A percentile compares a stretch with the other conserved stretches of the same genome.
Evolutionary conservation across 2,888 invertebrate species (phyloP).

Genomic region (Conops quadrifasciatus): DNA sequence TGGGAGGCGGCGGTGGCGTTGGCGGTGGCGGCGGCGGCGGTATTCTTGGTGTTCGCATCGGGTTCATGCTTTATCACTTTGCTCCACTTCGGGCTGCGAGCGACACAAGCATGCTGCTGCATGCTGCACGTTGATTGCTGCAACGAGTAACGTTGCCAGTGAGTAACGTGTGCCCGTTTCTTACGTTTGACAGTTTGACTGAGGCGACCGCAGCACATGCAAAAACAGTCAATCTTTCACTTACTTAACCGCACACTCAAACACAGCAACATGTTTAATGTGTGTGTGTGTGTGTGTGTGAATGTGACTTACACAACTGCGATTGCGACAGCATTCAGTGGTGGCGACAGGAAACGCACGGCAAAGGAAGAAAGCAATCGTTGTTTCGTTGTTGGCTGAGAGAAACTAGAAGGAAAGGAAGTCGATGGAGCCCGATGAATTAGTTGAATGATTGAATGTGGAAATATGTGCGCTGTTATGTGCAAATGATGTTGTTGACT

Average conservation of each 20-base stretch:
- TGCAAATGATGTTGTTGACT: constrained; percentile 13
- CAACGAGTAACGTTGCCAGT: neutral
- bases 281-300: too few species aligned
- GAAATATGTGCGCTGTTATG: constrained; percentile 9
- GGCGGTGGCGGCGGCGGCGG: neutral
- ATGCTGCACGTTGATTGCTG: neutral
- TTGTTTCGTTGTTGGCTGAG: neutral
- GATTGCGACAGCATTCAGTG: too few species aligned
- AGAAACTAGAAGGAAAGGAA: constrained; percentile 13
- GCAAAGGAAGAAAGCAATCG: neutral
- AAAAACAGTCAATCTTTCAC: neutral
- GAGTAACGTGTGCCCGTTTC: neutral
- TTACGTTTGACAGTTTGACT: constrained; percentile 30
- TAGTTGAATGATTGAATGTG: constrained; percentile 21
- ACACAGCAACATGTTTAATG: too few species aligned
- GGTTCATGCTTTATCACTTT: constrained; percentile 1
- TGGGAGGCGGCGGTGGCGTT: neutral
- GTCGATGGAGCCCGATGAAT: constrained; percentile 14
- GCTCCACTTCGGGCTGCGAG: neutral
- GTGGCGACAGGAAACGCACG: neutral
- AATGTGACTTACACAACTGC: too few species aligned
- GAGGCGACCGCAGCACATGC: constrained; percentile 19
- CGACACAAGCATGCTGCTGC: neutral
- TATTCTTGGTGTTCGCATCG: too few species aligned
- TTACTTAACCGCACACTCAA: constrained; percentile 6